Evolutionary conservation across 2,888 invertebrate species (phyloP).

Genomic region (Saturnia pavonia): DNA sequence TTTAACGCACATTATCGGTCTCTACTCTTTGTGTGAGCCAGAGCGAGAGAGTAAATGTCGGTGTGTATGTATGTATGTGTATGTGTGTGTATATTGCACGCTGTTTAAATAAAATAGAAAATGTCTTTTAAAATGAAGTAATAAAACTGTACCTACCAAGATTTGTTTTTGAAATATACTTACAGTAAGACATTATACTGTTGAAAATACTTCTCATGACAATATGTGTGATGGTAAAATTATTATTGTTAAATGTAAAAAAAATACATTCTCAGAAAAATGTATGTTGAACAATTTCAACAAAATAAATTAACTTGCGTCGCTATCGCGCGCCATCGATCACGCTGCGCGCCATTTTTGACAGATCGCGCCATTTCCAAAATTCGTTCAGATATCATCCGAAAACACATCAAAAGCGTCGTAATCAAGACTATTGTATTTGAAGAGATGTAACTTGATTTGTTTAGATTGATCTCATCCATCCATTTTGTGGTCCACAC

Average conservation of each 20-base stretch:
- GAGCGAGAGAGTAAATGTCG: too few relatives aligned
- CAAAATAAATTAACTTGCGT: constrained; percentile 8
- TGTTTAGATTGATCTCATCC: constrained; percentile 66
- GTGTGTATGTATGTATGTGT: too few relatives aligned
- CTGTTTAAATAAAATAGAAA: too few relatives aligned
- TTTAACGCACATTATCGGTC: too few relatives aligned
- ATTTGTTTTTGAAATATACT: too few relatives aligned
- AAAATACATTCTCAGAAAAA: not conserved
- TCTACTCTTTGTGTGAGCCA: too few relatives aligned
- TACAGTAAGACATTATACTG: too few relatives aligned
- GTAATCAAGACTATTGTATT: constrained; percentile 69
- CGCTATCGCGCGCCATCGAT: constrained; percentile 48
- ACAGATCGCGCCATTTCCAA: constrained; percentile 57
- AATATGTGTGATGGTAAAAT: not conserved
- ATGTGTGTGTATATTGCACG: too few relatives aligned
- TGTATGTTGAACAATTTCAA: constrained; percentile 7
- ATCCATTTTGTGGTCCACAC: constrained; percentile 60
- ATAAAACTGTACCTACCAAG: too few relatives aligned
- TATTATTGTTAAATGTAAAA: not conserved
- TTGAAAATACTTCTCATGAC: not conserved
- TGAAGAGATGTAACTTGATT: constrained; percentile 51
- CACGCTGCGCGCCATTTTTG: constrained; percentile 52
- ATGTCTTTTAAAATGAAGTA: too few relatives aligned
- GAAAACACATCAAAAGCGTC: constrained; percentile 52
- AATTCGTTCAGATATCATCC: constrained; percentile 52